Evolutionary conservation across 2,113 vertebrate species (phyloP), one percentile per base, ranked within the genome.

Genomic region (Mustelus asterias): DNA sequence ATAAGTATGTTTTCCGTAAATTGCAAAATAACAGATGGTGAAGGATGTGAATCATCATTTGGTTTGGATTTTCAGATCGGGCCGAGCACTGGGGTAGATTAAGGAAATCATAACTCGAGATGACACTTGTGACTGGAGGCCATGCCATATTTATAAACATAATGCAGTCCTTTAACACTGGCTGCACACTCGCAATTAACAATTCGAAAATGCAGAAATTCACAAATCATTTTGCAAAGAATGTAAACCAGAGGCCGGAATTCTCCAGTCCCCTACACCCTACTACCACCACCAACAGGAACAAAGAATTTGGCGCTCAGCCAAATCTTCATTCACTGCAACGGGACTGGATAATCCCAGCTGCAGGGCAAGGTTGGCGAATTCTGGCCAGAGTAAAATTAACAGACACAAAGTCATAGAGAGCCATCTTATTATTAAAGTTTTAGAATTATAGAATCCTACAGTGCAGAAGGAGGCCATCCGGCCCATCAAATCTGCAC

Each of bases 11-110:
- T 93, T 93, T 93, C 60, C 9, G 65, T 93, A 65, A 33, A 65
- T 93, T 65, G 33, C 58, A 94, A 67, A 67, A 41, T 90, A 94
- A 41, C 90, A 94, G 58, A 67, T 93, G 89, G 29, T n/a, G 60
- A 93, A n/a, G 29, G 5, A 37, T 94, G 90, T 41, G 20, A 69
- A 37, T 18, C 63, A 94, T 37, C 63, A 67, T 67, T 37, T 67
- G 90, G 20, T 94, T 93, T 94, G 90, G 33, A 41, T 69, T 94
- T 94, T 22, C 90, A 94, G n/a, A 41, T 69, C 22, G 41, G 60
- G 2, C 20, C 41, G n/a, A 41, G 63, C 20, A 69, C 41, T 67
- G 18, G n/a, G 63, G 9, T 18, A 67, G 29, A 67, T 37, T 67
- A 69, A 65, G 63, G 33, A 94, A 94, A 65, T 94, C 60, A 41